Conservation (phyloP, 1,140 invertebrate species). For the Muscidifurax raptorellus region DNA sequence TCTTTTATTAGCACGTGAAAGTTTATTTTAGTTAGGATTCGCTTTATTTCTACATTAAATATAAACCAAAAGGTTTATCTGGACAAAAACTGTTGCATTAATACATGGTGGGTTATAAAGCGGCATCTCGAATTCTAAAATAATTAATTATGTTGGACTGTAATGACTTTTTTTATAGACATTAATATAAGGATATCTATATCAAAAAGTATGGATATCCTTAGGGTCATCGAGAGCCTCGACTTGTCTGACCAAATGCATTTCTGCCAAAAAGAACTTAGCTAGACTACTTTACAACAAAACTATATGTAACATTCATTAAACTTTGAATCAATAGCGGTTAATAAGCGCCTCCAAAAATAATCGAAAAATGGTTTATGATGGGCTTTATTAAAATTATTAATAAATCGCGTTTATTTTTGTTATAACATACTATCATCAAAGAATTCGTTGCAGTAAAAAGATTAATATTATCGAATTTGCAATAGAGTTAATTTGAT, state of each 20-base stretch:
- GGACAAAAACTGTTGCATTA: conserved; percentile 13
- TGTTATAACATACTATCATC: not conserved
- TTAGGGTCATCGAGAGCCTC: conserved; percentile 12
- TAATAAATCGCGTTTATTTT: not conserved
- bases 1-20: conserved; percentile 12
- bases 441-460: too few species aligned
- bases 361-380: not conserved
- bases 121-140: conserved; percentile 22
- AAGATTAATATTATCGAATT: too few species aligned
- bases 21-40: conserved; percentile 21
- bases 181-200: conserved; percentile 3
- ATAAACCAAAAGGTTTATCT: not conserved
- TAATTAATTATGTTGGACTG: conserved; percentile 34
- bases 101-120: not conserved
- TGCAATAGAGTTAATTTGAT: too few species aligned
- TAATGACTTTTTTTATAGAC: conserved; percentile 31
- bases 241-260: conserved; percentile 38
- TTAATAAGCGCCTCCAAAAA: conserved; percentile 20
- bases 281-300: conserved; percentile 28
- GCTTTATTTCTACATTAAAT: conserved; percentile 3
- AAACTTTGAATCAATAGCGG: conserved; percentile 27
- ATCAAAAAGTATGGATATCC: conserved; percentile 26
- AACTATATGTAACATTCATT: conserved; percentile 32
- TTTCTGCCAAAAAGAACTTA: conserved; percentile 44
- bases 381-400: not conserved